Conservation (phyloP, 2,797 vertebrate species). For the Diplodus sargus region DNA sequence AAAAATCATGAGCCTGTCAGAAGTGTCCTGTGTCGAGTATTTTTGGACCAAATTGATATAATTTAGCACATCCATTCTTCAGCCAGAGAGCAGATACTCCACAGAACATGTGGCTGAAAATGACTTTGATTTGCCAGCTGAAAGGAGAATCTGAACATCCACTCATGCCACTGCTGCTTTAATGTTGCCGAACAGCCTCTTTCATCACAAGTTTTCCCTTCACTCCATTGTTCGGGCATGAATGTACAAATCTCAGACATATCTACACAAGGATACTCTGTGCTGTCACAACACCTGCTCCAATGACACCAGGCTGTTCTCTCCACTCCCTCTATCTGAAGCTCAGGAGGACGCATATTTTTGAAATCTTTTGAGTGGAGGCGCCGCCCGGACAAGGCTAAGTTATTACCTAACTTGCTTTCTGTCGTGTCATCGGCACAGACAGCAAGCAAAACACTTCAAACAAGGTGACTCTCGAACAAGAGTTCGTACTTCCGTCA, state of each 20-base stretch:
- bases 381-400: too few species aligned
- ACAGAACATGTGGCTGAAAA: constrained; percentile 2
- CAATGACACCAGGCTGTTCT: background rate
- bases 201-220: background rate
- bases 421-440: too few species aligned
- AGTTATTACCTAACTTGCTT: too few species aligned
- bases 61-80: background rate
- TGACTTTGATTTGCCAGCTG: constrained; percentile 9
- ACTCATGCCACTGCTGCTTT: background rate
- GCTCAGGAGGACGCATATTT: background rate
- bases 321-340: background rate
- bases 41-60: constrained; percentile 33
- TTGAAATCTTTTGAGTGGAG: background rate
- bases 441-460: too few species aligned
- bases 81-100: background rate
- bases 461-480: too few species aligned
- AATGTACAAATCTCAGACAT: background rate
- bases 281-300: too few species aligned
- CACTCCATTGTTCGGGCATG: too few species aligned
- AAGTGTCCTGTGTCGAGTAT: constrained; percentile 27
- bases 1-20: constrained; percentile 13
- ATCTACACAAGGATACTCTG: background rate
- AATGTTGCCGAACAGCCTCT: background rate
- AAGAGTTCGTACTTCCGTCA: too few species aligned
- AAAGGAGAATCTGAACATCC: background rate